Base-by-base conservation (phyloP, 2,797 vertebrate species). In the Notoglanidium macrostoma region DNA sequence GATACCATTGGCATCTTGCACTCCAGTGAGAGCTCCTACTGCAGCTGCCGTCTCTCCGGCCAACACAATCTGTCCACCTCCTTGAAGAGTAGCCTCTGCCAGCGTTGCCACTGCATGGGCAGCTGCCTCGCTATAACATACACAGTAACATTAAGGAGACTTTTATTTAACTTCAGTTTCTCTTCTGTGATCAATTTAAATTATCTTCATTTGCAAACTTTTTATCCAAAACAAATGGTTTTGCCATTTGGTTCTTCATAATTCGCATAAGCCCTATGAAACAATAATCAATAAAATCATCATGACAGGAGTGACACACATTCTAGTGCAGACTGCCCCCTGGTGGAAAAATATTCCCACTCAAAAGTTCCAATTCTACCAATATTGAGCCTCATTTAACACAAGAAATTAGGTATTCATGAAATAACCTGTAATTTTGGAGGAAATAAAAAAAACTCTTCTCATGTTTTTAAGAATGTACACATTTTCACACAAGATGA, bases 91-190 rank as follows among this genome's bases (percentile, higher is more conserved):
- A 91, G 98, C 98, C 93, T 99, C 98, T 0, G 98, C 98, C 91
- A 99, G 92, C 0, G 98, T 99, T 44, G 98, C 98, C 26, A 99
- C 98, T 0, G 98, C 98, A 12, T 99, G 98, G 84, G 98, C 98
- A 0, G 98, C 98, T 21, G 98, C 98, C 95, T 99, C 98, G 35
- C 98, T 99, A 95, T 0, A 91, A 95, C 88, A 87, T 81, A 94
- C 61, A 92, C 29, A 90, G 9, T 40, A 0, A 54, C 1, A 15
- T 77, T 32, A 44, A 21, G 7, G 57, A 81, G 2, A 44, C 10
- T 26, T 44, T 44, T 10, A 14, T 1, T 40, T 23, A 9, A 21
- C 6, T 46, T 46, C 21, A 44, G 12, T n/a, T 8, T 74, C 29
- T 6, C 26, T 54, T 17, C 6, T 29, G 6, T 7, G 26, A 54